Base-by-base conservation (phyloP, 2,797 vertebrate genomes). In the Sebastes taczanowskii region DNA sequence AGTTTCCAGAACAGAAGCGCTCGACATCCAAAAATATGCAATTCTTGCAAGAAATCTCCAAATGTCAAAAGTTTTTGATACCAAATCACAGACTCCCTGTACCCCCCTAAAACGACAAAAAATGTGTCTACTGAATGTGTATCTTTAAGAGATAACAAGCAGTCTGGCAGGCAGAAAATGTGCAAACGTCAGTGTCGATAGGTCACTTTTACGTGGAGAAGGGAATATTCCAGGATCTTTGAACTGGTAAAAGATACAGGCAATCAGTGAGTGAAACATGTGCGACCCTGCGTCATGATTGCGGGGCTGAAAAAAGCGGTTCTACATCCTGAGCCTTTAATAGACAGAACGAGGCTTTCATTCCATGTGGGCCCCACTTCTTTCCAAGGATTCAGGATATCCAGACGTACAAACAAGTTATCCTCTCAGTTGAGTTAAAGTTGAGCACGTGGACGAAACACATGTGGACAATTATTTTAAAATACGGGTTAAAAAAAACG, bases 391-490 rank as follows among this genome's bases (percentile, higher is more conserved):
- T 30, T 73, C 70, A 70, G 72, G 83, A 88, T 76, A 74, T 81
- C 74, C 75, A 84, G 29, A 35, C 6, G 23, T 56, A 55, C 4
- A 34, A 20, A 72, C 23, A 56, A 59, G 56, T 72, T 62, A 77
- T 79, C 74, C 72, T 84, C 62, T 58, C 4, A 0, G n/a, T 52
- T 69, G 71, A 77, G 88, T 81, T 81, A 46, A 62, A 83, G 55
- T 3, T 3, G 20, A 11, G 16, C 63, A 70, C 67, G 72, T 23
- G 58, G 72, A 66, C 29, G 70, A 66, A 71, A 88, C 90, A 88
- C 42, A 80, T 88, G 89, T 68, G 22, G 56, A 81, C 84, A 67
- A 93, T 92, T 92, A 91, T 29, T 27, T 55, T 58, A 80, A 89
- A 80, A 53, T 18, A 34, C 27, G 20, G 49, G 66, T 52, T 20